Evolutionary conservation across 2,797 vertebrate species (phyloP), one percentile per base, ranked within the genome.

Genomic region (Linurgus olivaceus): DNA sequence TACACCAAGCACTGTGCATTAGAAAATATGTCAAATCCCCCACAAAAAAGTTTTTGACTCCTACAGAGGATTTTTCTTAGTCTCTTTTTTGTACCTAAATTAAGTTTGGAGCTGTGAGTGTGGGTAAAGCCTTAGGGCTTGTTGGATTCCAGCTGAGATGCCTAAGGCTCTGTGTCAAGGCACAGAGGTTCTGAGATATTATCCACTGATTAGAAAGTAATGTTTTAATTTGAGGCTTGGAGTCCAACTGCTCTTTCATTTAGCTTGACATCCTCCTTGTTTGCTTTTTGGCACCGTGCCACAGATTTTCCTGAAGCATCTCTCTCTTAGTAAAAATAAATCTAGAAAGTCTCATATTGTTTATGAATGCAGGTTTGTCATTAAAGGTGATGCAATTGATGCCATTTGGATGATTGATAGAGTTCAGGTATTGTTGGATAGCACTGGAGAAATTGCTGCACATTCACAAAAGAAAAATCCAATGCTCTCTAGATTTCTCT

Each of bases 211-310:
- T 73, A 66, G 37, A 88, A 80, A 79, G 10, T 11, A 67, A 58
- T 63, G 54, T 62, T 92, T 85, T 84, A 91, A 73, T 66, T 59
- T 25, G 31, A n/a, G 28, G 12, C 61, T 72, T 81, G 52, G n/a
- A 91, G 65, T 90, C 88, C 70, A 83, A 26, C 35, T 79, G 26
- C 45, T 90, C 62, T 91, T 91, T 88, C 59, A 72, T 83, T 83
- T 84, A 48, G 9, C 67, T 75, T 75, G 45, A 40, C 28, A 59
- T 54, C 23, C 13, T 72, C 17, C 33, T 89, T 19, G 7, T 88
- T 84, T 90, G n/a, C 10, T 19, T 87, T 90, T 76, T 84, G 66
- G 9, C 28, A 71, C 38, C 20, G n/a, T 71, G 31, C 9, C 57
- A 45, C 31, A 35, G 31, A 19, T 94, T 23, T 58, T 52, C 24